Evolutionary conservation across 1,140 invertebrate species (phyloP), one percentile per base, ranked within the genome.

Genomic region (Harlomillsia oculata): DNA sequence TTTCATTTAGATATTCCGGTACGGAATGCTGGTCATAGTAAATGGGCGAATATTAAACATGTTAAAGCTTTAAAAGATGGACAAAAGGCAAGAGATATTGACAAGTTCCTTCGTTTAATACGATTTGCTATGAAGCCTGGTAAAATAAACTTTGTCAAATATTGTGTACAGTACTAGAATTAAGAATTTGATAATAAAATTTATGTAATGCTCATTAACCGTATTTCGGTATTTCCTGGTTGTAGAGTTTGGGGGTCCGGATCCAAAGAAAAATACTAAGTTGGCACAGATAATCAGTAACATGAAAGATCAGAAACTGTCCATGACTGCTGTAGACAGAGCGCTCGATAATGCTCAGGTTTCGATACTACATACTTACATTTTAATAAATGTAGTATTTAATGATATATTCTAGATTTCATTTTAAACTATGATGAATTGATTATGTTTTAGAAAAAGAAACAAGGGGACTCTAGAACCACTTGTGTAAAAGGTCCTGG

Each of bases 1-100:
- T n/a, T n/a, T n/a, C n/a, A n/a, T 48, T 34, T 21, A 63, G 51
- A 41, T 52, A 13, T 39, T 29, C 26, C 39, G 18, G 11, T 18
- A 0, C 48, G 57, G 32, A 23, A 56, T 43, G 72, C 71, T 21
- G 72, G 72, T 5, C 72, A 74, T 55, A 65, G 69, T 20, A 73
- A 74, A 63, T 74, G 72, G 72, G 68, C 70, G 32, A 74, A 74
- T 60, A 72, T 73, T 20, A 67, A 63, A 36, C 70, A 72, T 39
- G 64, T 65, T 1, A 74, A 74, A 67, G 62, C 50, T 18, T 64
- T 66, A 0, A 73, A 72, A 56, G 72, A 74, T 62, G 40, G 36
- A 29, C 43, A 69, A 44, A 71, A 63, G 62, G 28, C 55, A 14
- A 58, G 56, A 20, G 29, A 63, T n/a, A 48, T 55, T 26, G 34